Evolutionary conservation across 1,140 invertebrate genomes (phyloP), one percentile per base, ranked within the genome.

Genomic region (Drosophila melanica): DNA sequence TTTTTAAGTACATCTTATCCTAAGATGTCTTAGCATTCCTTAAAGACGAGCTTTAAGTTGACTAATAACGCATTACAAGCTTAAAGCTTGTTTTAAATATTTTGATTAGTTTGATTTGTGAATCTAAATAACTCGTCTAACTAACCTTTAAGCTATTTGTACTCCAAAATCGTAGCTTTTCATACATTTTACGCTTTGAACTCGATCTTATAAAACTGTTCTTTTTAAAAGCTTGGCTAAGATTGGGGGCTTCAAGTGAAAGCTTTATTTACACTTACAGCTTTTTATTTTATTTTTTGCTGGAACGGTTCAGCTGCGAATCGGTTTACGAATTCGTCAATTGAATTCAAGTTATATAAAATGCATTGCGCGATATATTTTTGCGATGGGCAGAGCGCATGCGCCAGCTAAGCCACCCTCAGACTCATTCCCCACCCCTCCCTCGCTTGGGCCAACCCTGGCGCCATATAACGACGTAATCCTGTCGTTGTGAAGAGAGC

Each of bases 391-490:
- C 5, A 57, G 10, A 42, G 81, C 78, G 81, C 81, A 86, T 86
- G 81, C 78, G 60, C 64, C 50, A 58, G 9, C 9, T 20, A 10
- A 20, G 20, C 33, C 41, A 55, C 44, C 23, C 44, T 39, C 39
- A 11, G 11, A 27, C 10, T 16, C 45, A 10, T 16, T 14, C 33
- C 39, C 51, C 55, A 37, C 41, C 6, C 59, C 20, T n/a, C 20
- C n/a, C 57, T 14, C 23, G n/a, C 7, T 16, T 48, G 27, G 30
- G 23, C 41, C 69, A 55, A 55, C 67, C 75, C 71, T 81, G 79
- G 69, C 85, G 80, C 73, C 84, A 84, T 75, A 70, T 63, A 80
- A 68, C 79, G 69, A 89, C 84, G 80, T 89, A 89, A 89, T 89
- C 84, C 84, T 89, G 73, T 9, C 47, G 18, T 2, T 41, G 37